Conservation (phyloP, 2,888 invertebrate genomes). For the Trichopoda pennipes region DNA sequence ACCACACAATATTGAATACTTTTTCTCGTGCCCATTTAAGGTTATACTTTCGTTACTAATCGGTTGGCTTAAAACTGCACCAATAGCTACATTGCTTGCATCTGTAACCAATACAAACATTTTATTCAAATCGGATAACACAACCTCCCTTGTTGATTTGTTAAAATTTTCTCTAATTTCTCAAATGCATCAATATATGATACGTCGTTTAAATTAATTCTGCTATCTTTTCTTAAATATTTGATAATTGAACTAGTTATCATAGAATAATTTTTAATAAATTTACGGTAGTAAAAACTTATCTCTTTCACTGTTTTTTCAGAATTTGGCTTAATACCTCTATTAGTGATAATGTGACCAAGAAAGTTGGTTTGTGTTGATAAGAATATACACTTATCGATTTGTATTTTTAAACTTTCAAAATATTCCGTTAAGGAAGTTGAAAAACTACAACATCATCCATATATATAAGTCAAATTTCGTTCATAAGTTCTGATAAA, state of each 20-base stretch:
- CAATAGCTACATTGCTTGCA: neutral
- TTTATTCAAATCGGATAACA: neutral
- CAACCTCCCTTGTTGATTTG: neutral
- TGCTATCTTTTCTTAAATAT: neutral
- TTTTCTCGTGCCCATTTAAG: neutral
- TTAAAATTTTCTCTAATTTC: neutral
- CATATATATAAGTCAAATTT: no score
- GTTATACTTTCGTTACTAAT: no score
- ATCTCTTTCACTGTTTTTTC: no score
- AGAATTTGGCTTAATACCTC: no score
- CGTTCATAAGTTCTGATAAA: no score
- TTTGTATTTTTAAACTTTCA: no score
- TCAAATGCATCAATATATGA: neutral
- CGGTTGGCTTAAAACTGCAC: neutral
- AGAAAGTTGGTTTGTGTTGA: no score
- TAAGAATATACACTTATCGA: no score
- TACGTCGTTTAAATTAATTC: no score
- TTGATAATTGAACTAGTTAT: neutral
- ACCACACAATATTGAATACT: neutral
- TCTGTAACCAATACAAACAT: neutral
- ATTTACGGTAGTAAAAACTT: neutral
- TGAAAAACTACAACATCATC: no score
- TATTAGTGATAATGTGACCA: no score
- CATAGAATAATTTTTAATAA: neutral
- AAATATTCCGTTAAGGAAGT: no score